Base-by-base conservation (phyloP, 2,797 vertebrate genomes). In the Mormyrus proboscirostris region DNA sequence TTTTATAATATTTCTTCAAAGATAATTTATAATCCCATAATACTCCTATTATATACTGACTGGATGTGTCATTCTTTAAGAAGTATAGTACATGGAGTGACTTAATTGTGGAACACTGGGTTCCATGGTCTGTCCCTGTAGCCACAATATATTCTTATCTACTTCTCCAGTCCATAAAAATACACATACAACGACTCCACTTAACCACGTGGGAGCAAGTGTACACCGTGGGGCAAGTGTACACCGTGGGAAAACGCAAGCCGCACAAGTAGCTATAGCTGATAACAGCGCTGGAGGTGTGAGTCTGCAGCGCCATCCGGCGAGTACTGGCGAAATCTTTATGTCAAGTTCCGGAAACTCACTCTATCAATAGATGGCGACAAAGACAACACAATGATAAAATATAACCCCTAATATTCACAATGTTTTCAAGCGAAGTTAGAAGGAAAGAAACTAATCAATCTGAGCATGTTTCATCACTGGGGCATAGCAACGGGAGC, bases 351-450 rank as follows among this genome's bases (percentile, higher is more conserved):
- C 19, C 16, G 79, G n/a, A 83, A 73, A 84, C 65, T 38, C 2
- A 51, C 49, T 55, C 69, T 16, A 76, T 89, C 90, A 89, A 59
- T 73, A 95, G 95, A 90, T 90, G 92, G 91, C 89, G 90, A 92
- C 92, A 95, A 76, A 94, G 89, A 83, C 51, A 22, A 76, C 38
- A 2, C 19, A 41, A 89, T 62, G 4, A 8, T 41, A 14, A 41
- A 59, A 59, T n/a, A 25, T 41, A 51, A 8, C 49, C 12, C 62
- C 65, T 10, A 16, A 38, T 86, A 55, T 25, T 86, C 50, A 2
- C 73, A 41, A 76, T 83, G 79, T 84, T 25, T 84, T 19, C 47
- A 84, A 25, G 33, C 2, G 29, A 76, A 12, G 14, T 41, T 76
- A 44, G 38, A 79, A 79, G 73, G 38, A 44, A 44, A 44, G 38